A percentile compares a stretch with the other conserved stretches of the same genome.
Evolutionary conservation across 2,888 invertebrate genomes (phyloP).

Genomic region (Apodemia hepburni): DNA sequence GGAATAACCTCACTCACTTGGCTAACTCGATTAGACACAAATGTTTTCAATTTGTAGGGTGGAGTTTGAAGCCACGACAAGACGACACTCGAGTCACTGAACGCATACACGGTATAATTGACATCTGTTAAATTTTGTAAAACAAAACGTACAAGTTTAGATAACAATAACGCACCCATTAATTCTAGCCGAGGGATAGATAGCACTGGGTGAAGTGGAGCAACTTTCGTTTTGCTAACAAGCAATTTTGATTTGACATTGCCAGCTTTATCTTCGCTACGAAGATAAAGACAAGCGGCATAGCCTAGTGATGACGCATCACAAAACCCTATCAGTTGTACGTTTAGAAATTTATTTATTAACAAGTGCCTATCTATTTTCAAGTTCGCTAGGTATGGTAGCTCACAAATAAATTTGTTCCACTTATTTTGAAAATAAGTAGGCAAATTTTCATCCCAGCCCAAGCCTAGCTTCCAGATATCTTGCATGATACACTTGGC

Average conservation of each 20-base stretch:
- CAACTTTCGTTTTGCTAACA: background rate
- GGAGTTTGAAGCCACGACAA: slow-evolving; percentile 24
- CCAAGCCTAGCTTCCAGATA: slow-evolving; percentile 23
- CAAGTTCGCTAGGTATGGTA: slow-evolving; percentile 9
- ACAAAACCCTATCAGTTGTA: slow-evolving; percentile 18
- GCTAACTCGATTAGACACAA: slow-evolving; percentile 21
- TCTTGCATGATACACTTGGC: slow-evolving; percentile 25
- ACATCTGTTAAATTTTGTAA: background rate
- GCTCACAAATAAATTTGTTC: slow-evolving; percentile 13
- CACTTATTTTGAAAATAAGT: slow-evolving; percentile 13
- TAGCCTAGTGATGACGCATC: slow-evolving; percentile 20
- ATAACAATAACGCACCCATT: background rate
- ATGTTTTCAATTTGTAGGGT: slow-evolving; percentile 24
- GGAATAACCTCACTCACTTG: slow-evolving; percentile 21
- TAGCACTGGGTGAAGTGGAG: background rate
- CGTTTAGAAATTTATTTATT: background rate
- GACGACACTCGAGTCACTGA: slow-evolving; percentile 20
- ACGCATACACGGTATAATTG: background rate
- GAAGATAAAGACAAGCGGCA: background rate
- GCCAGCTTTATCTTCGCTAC: background rate
- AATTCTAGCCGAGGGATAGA: background rate
- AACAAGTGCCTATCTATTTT: slow-evolving; percentile 15
- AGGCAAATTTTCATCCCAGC: slow-evolving; percentile 22
- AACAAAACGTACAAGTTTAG: background rate
- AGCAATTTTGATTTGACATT: slow-evolving; percentile 1